Evolutionary conservation across 1,140 invertebrate species (phyloP).

Genomic region (Drosophila asahinai): DNA sequence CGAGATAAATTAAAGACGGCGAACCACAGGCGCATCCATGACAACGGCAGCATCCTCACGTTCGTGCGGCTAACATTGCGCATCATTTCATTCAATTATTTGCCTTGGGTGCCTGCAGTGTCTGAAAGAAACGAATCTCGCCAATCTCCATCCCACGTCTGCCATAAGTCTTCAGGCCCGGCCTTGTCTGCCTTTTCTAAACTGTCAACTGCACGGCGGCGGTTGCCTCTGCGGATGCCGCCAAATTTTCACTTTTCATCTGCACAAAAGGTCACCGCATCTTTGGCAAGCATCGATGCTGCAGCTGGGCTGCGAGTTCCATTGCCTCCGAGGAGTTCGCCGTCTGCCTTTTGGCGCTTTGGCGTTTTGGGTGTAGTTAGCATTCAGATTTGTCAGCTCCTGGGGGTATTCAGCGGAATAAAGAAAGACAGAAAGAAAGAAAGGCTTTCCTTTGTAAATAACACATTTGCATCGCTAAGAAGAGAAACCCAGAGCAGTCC

Average conservation of each 20-base stretch:
- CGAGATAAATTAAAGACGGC: slow-evolving; percentile 77
- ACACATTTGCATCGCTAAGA: slow-evolving; percentile 42
- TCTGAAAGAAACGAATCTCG: slow-evolving; percentile 45
- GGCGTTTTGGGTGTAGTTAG: slow-evolving; percentile 52
- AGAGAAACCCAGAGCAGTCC: slow-evolving; percentile 26
- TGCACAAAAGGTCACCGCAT: slow-evolving; percentile 65
- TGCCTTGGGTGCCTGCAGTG: slow-evolving; percentile 25
- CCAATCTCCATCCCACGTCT: slow-evolving; percentile 56
- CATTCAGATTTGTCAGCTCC: slow-evolving; percentile 73
- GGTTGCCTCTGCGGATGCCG: slow-evolving; percentile 22
- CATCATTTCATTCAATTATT: slow-evolving; percentile 66
- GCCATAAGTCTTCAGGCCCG: slow-evolving; percentile 46
- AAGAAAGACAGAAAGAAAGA: slow-evolving; percentile 7
- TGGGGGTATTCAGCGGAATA: slow-evolving; percentile 34
- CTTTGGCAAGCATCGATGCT: slow-evolving; percentile 39
- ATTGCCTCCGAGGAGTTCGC: slow-evolving; percentile 43
- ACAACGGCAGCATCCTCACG: slow-evolving; percentile 63
- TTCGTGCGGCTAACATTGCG: slow-evolving; percentile 36
- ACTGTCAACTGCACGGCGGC: slow-evolving; percentile 64
- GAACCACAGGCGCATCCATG: slow-evolving; percentile 18
- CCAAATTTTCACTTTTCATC: slow-evolving; percentile 80
- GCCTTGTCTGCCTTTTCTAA: slow-evolving; percentile 74
- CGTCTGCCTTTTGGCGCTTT: slow-evolving; percentile 2
- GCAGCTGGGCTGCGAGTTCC: slow-evolving; percentile 27
- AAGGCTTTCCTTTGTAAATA: slow-evolving; percentile 48